Conservation (phyloP, 2,113 vertebrate genomes). For the Atractosteus spatula region DNA sequence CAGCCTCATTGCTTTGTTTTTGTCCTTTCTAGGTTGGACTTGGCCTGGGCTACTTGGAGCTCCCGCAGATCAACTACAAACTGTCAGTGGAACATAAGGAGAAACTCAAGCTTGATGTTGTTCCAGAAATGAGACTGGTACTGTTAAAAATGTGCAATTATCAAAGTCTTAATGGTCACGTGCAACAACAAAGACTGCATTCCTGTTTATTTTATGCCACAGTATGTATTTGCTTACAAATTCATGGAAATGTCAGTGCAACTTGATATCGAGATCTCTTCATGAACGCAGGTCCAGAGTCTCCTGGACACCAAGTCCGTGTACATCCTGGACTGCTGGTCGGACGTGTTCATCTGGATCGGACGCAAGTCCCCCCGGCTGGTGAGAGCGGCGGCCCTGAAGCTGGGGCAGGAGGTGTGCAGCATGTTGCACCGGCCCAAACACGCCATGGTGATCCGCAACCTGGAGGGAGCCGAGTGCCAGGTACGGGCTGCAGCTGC, state of each 20-base stretch:
- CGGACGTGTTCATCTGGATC: slow-evolving; percentile 96
- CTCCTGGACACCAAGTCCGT: slow-evolving; percentile 90
- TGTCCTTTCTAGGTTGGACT: slow-evolving; percentile 77
- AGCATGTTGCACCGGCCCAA: slow-evolving; percentile 92
- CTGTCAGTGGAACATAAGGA: slow-evolving; percentile 93
- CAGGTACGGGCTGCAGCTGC: slow-evolving; percentile 70
- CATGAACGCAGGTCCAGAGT: slow-evolving; percentile 76
- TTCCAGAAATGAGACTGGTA: slow-evolving; percentile 90
- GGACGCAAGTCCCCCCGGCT: slow-evolving; percentile 90
- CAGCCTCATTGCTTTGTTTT: neutral
- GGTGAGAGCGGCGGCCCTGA: slow-evolving; percentile 88
- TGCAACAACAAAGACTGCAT: no score
- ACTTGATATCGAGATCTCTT: neutral
- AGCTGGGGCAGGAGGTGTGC: slow-evolving; percentile 95
- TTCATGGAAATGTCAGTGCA: no score
- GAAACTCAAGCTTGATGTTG: slow-evolving; percentile 82
- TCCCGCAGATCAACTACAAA: slow-evolving; percentile 97
- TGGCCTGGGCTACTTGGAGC: slow-evolving; percentile 92
- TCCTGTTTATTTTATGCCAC: no score
- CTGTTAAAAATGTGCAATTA: neutral
- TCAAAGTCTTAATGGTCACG: no score
- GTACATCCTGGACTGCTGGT: slow-evolving; percentile 97
- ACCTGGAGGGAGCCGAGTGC: slow-evolving; percentile 90
- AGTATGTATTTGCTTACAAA: no score
- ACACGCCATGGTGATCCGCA: slow-evolving; percentile 84